phyloP scores from a whole-genome alignment of 2,888 invertebrate genomes.

The Hydriomena furcata region DNA sequence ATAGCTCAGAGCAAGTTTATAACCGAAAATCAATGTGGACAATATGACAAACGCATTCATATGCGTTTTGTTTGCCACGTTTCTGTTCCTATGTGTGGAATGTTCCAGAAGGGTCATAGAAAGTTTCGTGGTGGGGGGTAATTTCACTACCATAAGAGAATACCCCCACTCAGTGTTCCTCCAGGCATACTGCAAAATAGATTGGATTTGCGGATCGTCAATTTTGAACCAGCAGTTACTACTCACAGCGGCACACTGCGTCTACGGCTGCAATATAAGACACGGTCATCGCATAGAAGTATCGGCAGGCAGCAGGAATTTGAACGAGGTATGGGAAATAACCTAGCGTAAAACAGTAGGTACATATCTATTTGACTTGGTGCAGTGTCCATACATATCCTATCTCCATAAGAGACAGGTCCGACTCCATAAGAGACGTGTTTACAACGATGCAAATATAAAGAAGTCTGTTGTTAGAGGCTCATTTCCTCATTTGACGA shows the following conservation, averaged over 20 bases:
- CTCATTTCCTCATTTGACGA: too few relatives aligned
- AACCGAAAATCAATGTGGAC: not conserved
- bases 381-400: too few relatives aligned
- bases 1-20: too few relatives aligned
- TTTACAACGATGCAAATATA: too few relatives aligned
- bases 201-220: conserved; percentile 42
- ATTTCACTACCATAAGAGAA: conserved; percentile 14
- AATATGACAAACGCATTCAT: conserved; percentile 3
- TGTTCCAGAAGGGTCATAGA: conserved; percentile 26
- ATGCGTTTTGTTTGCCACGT: conserved; percentile 6
- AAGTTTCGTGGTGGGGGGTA: conserved; percentile 37
- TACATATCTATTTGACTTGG: too few relatives aligned
- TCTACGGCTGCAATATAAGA: conserved; percentile 15
- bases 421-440: too few relatives aligned
- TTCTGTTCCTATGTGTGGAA: not conserved
- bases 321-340: conserved; percentile 25
- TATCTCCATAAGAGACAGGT: too few relatives aligned
- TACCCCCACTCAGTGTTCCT: conserved; percentile 37
- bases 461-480: too few relatives aligned
- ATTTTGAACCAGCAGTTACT: conserved; percentile 42
- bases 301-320: conserved; percentile 25
- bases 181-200: conserved; percentile 4
- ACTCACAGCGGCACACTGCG: conserved; percentile 46
- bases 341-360: not conserved
- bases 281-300: conserved; percentile 3